These are phyloP conservation scores for Dendrolimus punctatus DNA, from an alignment of 1,140 invertebrate species.

Conservation along the genomic window DNA sequence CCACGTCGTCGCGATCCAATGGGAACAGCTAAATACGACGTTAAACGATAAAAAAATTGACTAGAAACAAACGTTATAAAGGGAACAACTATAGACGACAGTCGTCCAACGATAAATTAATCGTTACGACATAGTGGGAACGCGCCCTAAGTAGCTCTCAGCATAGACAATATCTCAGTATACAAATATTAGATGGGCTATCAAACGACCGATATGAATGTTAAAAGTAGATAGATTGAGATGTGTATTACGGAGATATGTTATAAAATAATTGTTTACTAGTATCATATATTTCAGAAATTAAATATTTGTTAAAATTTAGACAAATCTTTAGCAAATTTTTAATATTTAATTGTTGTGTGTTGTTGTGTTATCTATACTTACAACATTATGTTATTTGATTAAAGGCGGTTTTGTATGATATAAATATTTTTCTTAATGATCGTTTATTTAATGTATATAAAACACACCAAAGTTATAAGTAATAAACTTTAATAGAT, in stretches of 20 bases:
- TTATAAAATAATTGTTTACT: constrained; percentile 1
- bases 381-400: constrained; percentile 22
- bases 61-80: too few relatives aligned
- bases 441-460: constrained; percentile 65
- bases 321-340: constrained; percentile 31
- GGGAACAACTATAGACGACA: too few relatives aligned
- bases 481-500: constrained; percentile 60
- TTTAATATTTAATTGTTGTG: constrained; percentile 15
- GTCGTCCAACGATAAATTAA: too few relatives aligned
- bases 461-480: constrained; percentile 69
- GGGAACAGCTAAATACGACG: too few relatives aligned
- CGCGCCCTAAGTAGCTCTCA: too few relatives aligned
- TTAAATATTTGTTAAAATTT: constrained; percentile 16
- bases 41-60: too few relatives aligned
- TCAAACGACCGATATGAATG: neutral
- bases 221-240: constrained; percentile 2
- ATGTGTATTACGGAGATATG: neutral
- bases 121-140: too few relatives aligned
- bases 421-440: constrained; percentile 42
- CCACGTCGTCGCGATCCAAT: too few relatives aligned
- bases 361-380: constrained; percentile 25
- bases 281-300: neutral
- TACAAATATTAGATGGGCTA: too few relatives aligned
- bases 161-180: too few relatives aligned
- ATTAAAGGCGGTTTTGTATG: constrained; percentile 29